phyloP scores from a whole-genome alignment of 2,113 vertebrate species.

The Motacilla tschutschensis region DNA sequence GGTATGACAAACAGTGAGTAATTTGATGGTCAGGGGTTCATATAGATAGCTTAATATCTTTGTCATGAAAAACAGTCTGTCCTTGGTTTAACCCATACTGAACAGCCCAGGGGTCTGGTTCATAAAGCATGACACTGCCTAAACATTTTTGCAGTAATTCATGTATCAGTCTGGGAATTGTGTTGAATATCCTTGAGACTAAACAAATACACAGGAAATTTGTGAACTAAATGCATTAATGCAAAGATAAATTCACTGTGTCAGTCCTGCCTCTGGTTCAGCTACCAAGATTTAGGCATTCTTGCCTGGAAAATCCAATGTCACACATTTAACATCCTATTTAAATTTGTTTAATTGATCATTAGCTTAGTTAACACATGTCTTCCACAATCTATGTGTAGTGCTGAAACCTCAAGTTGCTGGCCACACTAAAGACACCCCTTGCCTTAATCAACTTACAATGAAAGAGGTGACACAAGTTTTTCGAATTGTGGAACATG shows the following conservation, averaged over 20 bases:
- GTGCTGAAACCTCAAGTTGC: background rate
- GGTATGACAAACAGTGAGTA: constrained; percentile 71
- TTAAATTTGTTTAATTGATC: background rate
- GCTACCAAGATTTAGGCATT: background rate
- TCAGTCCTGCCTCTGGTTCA: background rate
- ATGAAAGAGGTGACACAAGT: accelerated
- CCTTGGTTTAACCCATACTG: constrained; percentile 70
- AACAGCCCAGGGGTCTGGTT: constrained; percentile 38
- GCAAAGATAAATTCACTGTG: background rate
- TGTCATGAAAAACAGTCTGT: constrained; percentile 68
- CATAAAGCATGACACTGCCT: constrained; percentile 58
- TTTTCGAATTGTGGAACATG: background rate
- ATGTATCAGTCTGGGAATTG: constrained; percentile 35
- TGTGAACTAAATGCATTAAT: constrained; percentile 20
- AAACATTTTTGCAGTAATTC: constrained; percentile 70
- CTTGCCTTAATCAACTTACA: background rate
- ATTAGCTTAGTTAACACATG: background rate
- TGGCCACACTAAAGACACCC: accelerated
- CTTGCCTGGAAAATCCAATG: background rate
- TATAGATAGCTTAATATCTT: constrained; percentile 71
- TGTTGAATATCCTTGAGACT: constrained; percentile 28
- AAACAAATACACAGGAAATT: constrained; percentile 34
- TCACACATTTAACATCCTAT: background rate
- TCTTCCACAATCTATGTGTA: background rate
- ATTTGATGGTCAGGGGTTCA: constrained; percentile 75